phyloP scores from a whole-genome alignment of 2,113 vertebrate species.

The Oxygymnocypris stewartii region DNA sequence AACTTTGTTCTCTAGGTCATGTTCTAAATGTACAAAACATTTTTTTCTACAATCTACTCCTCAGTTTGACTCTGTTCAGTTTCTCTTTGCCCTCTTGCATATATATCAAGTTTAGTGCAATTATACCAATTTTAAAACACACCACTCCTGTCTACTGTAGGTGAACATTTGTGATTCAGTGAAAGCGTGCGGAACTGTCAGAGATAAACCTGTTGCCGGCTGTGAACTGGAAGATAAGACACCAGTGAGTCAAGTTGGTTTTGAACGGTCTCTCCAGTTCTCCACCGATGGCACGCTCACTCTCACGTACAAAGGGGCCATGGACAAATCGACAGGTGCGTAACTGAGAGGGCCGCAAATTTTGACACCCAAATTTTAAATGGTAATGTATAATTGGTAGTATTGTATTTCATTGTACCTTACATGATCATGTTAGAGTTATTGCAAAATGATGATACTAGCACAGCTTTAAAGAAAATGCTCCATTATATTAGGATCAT shows the following conservation, averaged over 20 bases:
- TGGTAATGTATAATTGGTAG: not conserved
- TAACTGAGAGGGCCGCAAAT: not conserved
- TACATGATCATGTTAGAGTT: not conserved
- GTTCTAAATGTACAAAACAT: not conserved
- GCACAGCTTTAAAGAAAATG: not conserved
- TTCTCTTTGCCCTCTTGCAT: not conserved
- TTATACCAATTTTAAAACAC: not conserved
- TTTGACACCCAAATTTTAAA: not conserved
- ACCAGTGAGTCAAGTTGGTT: conserved; percentile 71
- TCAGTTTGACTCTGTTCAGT: not conserved
- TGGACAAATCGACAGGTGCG: conserved; percentile 71
- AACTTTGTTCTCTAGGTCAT: not conserved
- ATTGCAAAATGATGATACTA: not conserved
- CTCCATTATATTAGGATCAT: not conserved
- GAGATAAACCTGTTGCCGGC: conserved; percentile 69
- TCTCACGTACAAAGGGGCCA: conserved; percentile 82
- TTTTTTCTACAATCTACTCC: not conserved
- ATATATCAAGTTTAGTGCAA: not conserved
- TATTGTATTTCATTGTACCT: not conserved
- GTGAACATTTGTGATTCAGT: conserved; percentile 85
- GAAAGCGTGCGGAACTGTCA: conserved; percentile 70
- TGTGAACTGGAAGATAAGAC: conserved; percentile 77
- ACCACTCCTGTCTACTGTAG: conserved; percentile 61
- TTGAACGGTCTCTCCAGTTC: conserved; percentile 80
- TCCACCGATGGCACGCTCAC: conserved; percentile 84